Conservation (phyloP, 2,113 vertebrate species). For the Elephantulus edwardii region DNA sequence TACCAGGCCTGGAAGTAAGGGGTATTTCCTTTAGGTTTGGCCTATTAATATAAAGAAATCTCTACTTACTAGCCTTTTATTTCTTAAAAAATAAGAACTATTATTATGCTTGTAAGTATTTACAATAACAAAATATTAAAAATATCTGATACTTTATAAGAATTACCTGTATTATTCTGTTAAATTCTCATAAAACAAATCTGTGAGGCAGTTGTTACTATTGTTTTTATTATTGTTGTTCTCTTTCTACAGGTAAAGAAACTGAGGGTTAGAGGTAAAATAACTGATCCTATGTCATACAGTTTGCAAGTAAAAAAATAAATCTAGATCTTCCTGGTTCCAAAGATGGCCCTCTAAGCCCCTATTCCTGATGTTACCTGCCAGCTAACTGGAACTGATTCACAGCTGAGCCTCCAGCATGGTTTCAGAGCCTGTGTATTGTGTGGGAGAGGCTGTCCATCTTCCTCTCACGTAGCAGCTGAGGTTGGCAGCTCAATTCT, state of each 20-base stretch:
- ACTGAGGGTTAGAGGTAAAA: neutral
- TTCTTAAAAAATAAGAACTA: neutral
- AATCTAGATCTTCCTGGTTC: neutral
- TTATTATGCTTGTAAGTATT: neutral
- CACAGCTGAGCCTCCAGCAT: too few relatives aligned
- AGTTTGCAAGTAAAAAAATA: neutral
- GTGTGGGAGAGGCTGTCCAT: too few relatives aligned
- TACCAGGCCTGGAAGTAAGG: neutral
- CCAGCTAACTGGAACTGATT: too few relatives aligned
- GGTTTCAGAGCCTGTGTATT: too few relatives aligned
- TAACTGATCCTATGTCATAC: neutral
- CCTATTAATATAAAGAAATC: neutral
- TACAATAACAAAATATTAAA: constrained; percentile 19
- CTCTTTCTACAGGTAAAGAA: neutral
- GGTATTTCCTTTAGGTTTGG: neutral
- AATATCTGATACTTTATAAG: neutral
- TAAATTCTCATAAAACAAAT: neutral
- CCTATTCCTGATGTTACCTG: too few relatives aligned
- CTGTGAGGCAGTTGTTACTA: neutral
- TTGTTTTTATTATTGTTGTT: neutral
- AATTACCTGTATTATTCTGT: neutral
- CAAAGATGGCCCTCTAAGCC: neutral
- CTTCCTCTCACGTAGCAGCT: too few relatives aligned
- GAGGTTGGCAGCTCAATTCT: too few relatives aligned
- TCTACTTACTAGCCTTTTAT: neutral